These are phyloP conservation scores for Daubentonia madagascariensis DNA, from an alignment of 2,113 vertebrate species.

Conservation along the genomic window DNA sequence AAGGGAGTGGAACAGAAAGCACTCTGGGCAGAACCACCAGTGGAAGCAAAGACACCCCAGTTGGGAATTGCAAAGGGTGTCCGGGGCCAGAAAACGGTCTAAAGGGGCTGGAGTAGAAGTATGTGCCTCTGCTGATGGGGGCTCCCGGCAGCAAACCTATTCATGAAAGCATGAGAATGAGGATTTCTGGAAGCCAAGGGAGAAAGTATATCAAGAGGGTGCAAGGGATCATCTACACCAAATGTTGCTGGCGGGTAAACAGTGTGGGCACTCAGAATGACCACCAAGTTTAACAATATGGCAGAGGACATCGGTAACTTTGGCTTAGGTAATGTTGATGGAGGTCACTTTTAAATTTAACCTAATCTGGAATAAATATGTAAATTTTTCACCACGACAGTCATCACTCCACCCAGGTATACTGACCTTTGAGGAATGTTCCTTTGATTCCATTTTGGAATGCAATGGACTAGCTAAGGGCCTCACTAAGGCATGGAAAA, in stretches of 20 bases:
- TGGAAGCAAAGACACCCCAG: not conserved
- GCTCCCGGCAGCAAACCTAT: not conserved
- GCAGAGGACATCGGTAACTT: not conserved
- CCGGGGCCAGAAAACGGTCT: rapidly evolving
- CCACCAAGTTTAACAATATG: not conserved
- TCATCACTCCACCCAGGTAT: not conserved
- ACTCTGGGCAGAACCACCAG: not conserved
- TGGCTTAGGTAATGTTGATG: not conserved
- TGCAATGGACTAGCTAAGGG: too few species aligned
- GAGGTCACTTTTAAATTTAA: not conserved
- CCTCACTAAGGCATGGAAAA: not conserved
- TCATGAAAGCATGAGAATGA: not conserved
- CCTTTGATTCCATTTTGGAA: not conserved
- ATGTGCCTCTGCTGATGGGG: not conserved
- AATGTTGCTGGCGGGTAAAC: not conserved
- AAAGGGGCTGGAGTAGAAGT: not conserved
- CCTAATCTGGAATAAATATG: not conserved
- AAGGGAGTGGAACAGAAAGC: not conserved
- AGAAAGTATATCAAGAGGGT: too few species aligned
- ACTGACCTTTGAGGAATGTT: not conserved
- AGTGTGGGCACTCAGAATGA: not conserved
- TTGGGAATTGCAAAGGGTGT: not conserved
- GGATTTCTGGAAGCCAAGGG: not conserved
- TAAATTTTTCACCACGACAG: not conserved
- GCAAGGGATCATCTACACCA: not conserved